phyloP scores from a whole-genome alignment of 1,140 invertebrate species.

The Rhopalosiphum padi region DNA sequence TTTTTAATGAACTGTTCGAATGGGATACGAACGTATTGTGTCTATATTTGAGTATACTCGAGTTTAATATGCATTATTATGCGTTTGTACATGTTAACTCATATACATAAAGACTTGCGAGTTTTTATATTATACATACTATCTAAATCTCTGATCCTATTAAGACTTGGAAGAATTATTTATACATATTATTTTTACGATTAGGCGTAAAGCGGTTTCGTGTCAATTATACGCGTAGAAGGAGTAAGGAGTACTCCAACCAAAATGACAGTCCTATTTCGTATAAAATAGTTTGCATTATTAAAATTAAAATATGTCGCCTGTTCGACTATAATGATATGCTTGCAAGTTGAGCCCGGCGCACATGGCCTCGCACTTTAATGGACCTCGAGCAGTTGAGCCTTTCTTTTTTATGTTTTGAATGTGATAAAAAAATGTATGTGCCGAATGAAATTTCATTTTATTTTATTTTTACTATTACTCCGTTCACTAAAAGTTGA shows the following conservation, averaged over 20 bases:
- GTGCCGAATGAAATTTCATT: background rate
- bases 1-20: too few relatives aligned
- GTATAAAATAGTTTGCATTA: background rate
- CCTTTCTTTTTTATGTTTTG: background rate
- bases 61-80: background rate
- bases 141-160: background rate
- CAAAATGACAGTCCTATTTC: background rate
- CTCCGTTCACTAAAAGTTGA: background rate
- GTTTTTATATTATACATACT: background rate
- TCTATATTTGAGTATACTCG: background rate
- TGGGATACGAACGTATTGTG: too few relatives aligned
- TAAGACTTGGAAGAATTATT: background rate
- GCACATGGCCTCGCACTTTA: too few relatives aligned
- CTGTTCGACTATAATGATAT: background rate
- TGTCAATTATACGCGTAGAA: background rate
- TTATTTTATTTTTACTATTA: background rate
- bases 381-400: too few relatives aligned
- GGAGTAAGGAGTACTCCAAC: background rate
- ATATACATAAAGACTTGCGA: background rate
- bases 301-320: background rate
- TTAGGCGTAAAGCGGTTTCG: background rate
- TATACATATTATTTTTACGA: background rate
- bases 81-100: background rate
- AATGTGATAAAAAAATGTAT: background rate
- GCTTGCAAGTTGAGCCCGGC: background rate